phyloP scores from a whole-genome alignment of 2,113 vertebrate genomes.

The Takifugu flavidus region DNA sequence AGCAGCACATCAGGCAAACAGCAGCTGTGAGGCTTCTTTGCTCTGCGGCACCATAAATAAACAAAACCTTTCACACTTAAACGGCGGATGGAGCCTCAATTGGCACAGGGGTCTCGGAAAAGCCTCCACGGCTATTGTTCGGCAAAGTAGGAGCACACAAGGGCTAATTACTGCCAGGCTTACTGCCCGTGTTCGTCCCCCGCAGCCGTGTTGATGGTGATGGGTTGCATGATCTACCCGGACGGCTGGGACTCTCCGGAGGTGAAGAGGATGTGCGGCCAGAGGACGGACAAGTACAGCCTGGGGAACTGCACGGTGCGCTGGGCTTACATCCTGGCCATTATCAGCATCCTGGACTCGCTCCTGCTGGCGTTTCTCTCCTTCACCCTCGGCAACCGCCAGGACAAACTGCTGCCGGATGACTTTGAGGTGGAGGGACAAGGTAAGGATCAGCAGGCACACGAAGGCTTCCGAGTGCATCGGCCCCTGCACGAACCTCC shows the following conservation, averaged over 20 bases:
- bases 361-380: constrained; percentile 88
- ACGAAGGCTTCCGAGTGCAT: not conserved
- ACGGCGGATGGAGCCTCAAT: not conserved
- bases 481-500: not conserved
- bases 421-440: constrained; percentile 86
- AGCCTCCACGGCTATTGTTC: constrained; percentile 12
- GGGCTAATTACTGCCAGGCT: constrained; percentile 14
- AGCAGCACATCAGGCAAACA: too few species aligned
- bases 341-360: constrained; percentile 92
- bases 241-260: constrained; percentile 92
- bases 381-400: constrained; percentile 91
- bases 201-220: constrained; percentile 83
- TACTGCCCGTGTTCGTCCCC: constrained; percentile 11
- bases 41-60: constrained; percentile 18
- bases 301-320: constrained; percentile 94
- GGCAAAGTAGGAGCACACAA: constrained; percentile 19
- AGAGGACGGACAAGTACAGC: constrained; percentile 87
- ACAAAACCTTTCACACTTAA: constrained; percentile 18
- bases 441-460: constrained; percentile 62
- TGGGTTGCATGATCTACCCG: constrained; percentile 95
- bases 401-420: constrained; percentile 90
- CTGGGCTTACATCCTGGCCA: constrained; percentile 97
- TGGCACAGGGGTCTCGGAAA: constrained; percentile 9
- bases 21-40: not conserved
- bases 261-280: constrained; percentile 89